Conservation (phyloP, 2,797 vertebrate genomes). For the Liasis olivaceus region DNA sequence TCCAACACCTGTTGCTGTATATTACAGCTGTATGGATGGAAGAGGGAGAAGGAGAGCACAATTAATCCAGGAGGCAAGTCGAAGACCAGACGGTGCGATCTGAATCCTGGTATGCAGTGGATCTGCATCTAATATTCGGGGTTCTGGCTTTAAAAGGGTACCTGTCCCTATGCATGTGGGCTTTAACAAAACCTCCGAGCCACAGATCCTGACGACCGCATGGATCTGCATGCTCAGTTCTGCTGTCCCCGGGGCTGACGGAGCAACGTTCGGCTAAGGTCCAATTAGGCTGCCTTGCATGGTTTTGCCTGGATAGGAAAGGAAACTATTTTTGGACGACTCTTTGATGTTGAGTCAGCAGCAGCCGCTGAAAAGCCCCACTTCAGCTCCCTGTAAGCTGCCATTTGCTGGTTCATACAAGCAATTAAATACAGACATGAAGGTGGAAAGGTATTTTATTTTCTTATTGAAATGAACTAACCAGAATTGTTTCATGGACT, state of each 20-base stretch:
- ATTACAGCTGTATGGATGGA: conserved; percentile 38
- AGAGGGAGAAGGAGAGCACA: background rate
- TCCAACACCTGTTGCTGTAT: conserved; percentile 65
- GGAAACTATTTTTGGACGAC: conserved; percentile 60
- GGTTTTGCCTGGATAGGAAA: background rate
- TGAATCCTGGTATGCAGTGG: conserved; percentile 37
- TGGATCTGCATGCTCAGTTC: background rate
- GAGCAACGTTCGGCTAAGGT: background rate
- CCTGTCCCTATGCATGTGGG: background rate
- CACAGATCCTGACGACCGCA: background rate
- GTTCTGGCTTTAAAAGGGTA: background rate
- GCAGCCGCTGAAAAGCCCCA: background rate
- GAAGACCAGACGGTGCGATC: conserved; percentile 11
- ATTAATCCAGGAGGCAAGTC: conserved; percentile 18
- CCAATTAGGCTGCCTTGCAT: fast-evolving
- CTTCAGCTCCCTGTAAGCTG: background rate
- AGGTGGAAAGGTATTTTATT: background rate
- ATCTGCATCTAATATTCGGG: background rate
- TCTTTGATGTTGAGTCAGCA: conserved; percentile 60
- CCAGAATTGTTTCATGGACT: background rate
- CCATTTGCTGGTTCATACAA: background rate
- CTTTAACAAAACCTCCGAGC: fast-evolving
- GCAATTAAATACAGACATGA: fast-evolving
- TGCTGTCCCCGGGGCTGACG: background rate
- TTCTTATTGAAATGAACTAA: background rate